phyloP scores from a whole-genome alignment of 1,140 invertebrate species.

The Zelostemma sp. region DNA sequence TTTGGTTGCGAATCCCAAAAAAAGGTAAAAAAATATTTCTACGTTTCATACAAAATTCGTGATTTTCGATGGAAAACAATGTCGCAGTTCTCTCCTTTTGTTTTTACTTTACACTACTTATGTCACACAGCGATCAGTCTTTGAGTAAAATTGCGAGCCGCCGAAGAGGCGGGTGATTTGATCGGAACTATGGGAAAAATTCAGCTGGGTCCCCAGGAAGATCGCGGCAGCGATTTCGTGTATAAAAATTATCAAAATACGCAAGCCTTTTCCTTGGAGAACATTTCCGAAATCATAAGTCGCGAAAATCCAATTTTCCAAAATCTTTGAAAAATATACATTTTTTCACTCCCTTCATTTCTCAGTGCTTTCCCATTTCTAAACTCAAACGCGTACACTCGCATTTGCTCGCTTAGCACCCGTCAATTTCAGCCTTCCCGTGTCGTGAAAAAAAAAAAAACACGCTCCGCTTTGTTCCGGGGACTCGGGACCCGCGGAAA shows the following conservation, averaged over 20 bases:
- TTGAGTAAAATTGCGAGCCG: slow-evolving; percentile 51
- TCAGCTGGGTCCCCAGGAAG: slow-evolving; percentile 47
- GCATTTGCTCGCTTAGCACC: slow-evolving; percentile 58
- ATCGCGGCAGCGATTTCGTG: slow-evolving; percentile 45
- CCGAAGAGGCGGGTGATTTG: slow-evolving; percentile 15
- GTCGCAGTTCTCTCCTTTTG: no score
- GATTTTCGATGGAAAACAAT: no score
- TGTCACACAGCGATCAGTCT: slow-evolving; percentile 56
- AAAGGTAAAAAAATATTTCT: slow-evolving; percentile 24
- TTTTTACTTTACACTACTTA: slow-evolving; percentile 36
- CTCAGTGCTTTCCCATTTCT: slow-evolving; percentile 20
- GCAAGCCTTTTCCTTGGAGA: slow-evolving; percentile 46
- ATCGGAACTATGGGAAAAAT: slow-evolving; percentile 23
- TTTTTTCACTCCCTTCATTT: slow-evolving; percentile 16
- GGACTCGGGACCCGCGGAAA: slow-evolving; percentile 33
- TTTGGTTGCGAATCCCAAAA: slow-evolving; percentile 22
- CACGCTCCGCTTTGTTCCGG: slow-evolving; percentile 23
- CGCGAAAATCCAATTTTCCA: slow-evolving; percentile 47
- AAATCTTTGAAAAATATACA: slow-evolving; percentile 54
- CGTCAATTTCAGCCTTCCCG: slow-evolving; percentile 61
- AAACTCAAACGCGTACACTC: slow-evolving; percentile 14
- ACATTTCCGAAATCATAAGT: no score
- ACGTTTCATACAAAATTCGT: no score
- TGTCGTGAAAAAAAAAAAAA: slow-evolving; percentile 49
- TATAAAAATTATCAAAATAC: slow-evolving; percentile 64